Evolutionary conservation across 2,113 vertebrate species (phyloP), one percentile per base, ranked within the genome.

Genomic region (Formicarius rufipectus): DNA sequence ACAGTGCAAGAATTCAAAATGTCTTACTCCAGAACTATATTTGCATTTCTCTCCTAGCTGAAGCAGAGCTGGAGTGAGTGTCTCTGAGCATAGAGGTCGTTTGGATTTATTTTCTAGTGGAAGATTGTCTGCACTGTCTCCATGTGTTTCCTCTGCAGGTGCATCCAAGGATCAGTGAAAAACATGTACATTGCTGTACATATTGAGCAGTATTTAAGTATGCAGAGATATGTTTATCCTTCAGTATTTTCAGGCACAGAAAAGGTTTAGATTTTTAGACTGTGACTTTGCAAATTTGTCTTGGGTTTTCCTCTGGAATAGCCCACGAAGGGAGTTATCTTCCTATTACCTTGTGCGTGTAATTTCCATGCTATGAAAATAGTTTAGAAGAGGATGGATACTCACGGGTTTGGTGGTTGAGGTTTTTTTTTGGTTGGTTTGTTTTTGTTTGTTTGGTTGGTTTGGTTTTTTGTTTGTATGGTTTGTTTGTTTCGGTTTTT

Each of bases 391-490:
- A 73, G 31, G 42, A 40, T 17, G 24, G 23, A 30, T 72, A 9
- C 33, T 23, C 10, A 22, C 52, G 16, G 1, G 1, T 47, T 42
- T 42, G 20, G 6, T 44, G 37, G 10, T 44, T 69, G 40, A 28
- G 24, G 24, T 7, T 55, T n/a, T 35, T 45, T 39, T 1, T 0
- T 25, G 42, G n/a, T n/a, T n/a, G n/a, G n/a, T n/a, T n/a, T n/a
- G n/a, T n/a, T n/a, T n/a, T n/a, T n/a, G n/a, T n/a, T n/a, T n/a
- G n/a, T n/a, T n/a, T n/a, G n/a, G n/a, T n/a, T n/a, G n/a, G n/a
- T n/a, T n/a, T n/a, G n/a, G n/a, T n/a, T n/a, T n/a, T n/a, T n/a
- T n/a, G n/a, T n/a, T n/a, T n/a, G n/a, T n/a, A 16, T 44, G 18
- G 44, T 19, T 19, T n/a, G n/a, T n/a, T n/a, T n/a, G n/a, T n/a